A percentile compares a stretch with the other conserved stretches of the same genome.
Conservation (phyloP, 2,888 invertebrate species). For the Agrotis ipsilon region DNA sequence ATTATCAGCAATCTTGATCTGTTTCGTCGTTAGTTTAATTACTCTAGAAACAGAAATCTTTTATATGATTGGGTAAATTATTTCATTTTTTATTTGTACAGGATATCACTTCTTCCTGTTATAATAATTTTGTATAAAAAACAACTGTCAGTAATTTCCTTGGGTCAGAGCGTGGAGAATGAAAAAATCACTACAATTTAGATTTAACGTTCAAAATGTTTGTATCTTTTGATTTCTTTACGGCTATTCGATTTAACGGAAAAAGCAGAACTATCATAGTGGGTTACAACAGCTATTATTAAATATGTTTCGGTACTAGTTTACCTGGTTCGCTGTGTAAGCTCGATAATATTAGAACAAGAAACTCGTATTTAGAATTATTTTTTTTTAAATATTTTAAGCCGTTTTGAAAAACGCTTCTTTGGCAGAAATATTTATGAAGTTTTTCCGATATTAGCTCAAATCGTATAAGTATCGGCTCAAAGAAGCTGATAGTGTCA, state of each 20-base stretch:
- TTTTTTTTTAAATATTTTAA: too few relatives aligned
- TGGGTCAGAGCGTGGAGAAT: conserved; percentile 59
- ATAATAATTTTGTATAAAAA: conserved; percentile 29
- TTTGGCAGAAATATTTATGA: too few relatives aligned
- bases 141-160: conserved; percentile 46
- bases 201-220: conserved; percentile 44
- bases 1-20: neutral
- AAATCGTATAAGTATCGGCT: too few relatives aligned
- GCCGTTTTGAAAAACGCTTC: too few relatives aligned
- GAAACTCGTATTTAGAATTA: neutral
- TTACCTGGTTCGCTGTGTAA: conserved; percentile 27
- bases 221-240: conserved; percentile 47
- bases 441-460: too few relatives aligned
- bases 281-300: conserved; percentile 35
- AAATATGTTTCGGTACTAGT: conserved; percentile 32
- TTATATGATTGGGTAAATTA: conserved; percentile 5
- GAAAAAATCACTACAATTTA: conserved; percentile 66
- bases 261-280: conserved; percentile 51
- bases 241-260: conserved; percentile 48
- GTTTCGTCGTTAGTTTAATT: conserved; percentile 24
- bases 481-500: neutral
- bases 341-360: neutral
- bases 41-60: conserved; percentile 18
- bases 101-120: conserved; percentile 42
- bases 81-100: conserved; percentile 46